Evolutionary conservation across 2,113 vertebrate genomes (phyloP), one percentile per base, ranked within the genome.

Genomic region (Microtus montanus): DNA sequence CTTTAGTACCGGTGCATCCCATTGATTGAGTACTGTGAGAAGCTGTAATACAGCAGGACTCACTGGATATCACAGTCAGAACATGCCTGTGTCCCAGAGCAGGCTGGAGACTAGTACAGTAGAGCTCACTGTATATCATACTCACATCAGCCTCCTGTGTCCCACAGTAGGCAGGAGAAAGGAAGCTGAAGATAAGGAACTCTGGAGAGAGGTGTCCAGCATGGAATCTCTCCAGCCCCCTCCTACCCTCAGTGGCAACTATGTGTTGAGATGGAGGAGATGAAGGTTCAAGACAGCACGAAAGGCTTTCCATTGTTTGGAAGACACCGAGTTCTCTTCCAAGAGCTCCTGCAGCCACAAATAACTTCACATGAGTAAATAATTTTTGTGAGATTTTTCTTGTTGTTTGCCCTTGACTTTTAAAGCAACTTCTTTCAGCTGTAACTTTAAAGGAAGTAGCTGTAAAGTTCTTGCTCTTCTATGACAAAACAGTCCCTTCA

Each of bases 201-300:
- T 74, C 35, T 11, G 33, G 68, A 26, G 63, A 35, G 28, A 63
- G 14, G 17, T 33, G 15, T 28, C 47, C 13, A 44, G 38, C 35
- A 10, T 7, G 24, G 47, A 63, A n/a, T 2, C 1, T 28, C 9
- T 47, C 22, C 5, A 35, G 22, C 7, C 10, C 7, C 17, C 0
- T 78, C 14, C n/a, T 63, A 9, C 0, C 9, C 35, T 9, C 10
- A 10, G 38, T 24, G 54, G 38, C 11, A 8, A 2, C 15, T 8
- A 3, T 1, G 19, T 47, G 44, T n/a, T 33, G 30, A 13, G 24
- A 10, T n/a, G 10, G 41, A 70, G 19, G 44, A 28, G 24, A 33
- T 47, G 30, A 47, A 77, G 71, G 1, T 7, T 73, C 66, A 88
- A 24, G 70, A 68, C 44, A 64, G 14, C 44, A 54, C 47, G 26